Evolutionary conservation across 92 coral and sea anemone genomes (phyloP), one percentile per base, ranked within the genome.

Genomic region (Parazoanthus atlanticus): DNA sequence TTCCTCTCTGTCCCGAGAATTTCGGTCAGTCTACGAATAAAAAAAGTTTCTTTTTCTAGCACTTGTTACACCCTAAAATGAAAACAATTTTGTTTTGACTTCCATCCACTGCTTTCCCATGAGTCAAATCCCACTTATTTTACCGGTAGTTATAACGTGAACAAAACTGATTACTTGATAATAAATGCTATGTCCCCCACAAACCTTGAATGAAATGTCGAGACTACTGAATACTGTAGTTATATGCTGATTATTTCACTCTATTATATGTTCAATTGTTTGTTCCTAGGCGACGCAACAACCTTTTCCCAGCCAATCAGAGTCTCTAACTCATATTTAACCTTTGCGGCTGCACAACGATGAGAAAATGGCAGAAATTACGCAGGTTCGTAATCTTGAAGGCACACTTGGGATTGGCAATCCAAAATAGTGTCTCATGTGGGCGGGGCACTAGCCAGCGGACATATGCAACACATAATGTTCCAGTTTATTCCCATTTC

Each of bases 21-120:
- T 92, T 88, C 28, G 94, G 90, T 49, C 86, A 86, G 25, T 89
- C 94, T 34, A 90, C 92, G 81, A 92, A 89, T 8, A 43, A 40
- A 19, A 9, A 5, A 19, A 90, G 64, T 2, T 89, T 84, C 43
- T 92, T 54, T 61, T 90, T 92, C 47, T 78, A 89, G 81, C 92
- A 92, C 71, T 89, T 92, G 81, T 84, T 89, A 73, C 94, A 92
- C 6, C 94, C 94, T 89, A 76, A 80, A 83, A 31, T 4, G n/a
- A 70, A n/a, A 8, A 70, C 5, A 8, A 5, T 12, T 70, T n/a
- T n/a, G n/a, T 43, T 43, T 3, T 43, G 49, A 5, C 11, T 43
- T 43, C 49, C 40, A 36, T 36, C 40, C 40, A 36, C 40, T 36
- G 40, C 40, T 36, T 36, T 36, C 5, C 5, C n/a, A n/a, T n/a